phyloP scores from a whole-genome alignment of 2,113 vertebrate genomes.

The Barnardius zonarius region DNA sequence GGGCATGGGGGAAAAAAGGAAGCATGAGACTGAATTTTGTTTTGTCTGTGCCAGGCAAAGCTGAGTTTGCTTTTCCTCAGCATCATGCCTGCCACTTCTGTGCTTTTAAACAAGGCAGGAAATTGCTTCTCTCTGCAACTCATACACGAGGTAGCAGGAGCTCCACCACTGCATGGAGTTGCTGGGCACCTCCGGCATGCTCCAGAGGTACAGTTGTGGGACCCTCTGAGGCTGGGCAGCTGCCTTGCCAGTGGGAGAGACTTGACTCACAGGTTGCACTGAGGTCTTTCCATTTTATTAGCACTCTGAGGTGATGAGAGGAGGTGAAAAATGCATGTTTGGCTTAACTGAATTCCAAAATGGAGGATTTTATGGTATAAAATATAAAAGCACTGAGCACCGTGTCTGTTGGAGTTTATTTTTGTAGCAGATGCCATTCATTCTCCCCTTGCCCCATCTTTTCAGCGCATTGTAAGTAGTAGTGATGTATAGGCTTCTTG shows the following conservation, averaged over 20 bases:
- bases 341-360: background rate
- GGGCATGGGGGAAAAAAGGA: background rate
- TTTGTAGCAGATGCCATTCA: conserved; percentile 41
- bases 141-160: accelerated
- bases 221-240: accelerated
- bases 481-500: conserved; percentile 11
- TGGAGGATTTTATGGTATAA: background rate
- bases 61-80: background rate
- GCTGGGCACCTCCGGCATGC: accelerated
- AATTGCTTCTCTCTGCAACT: background rate
- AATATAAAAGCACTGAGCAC: background rate
- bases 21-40: background rate
- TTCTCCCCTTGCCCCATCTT: conserved; percentile 3
- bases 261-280: background rate
- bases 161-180: accelerated
- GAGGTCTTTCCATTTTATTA: background rate
- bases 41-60: background rate
- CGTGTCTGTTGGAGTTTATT: background rate
- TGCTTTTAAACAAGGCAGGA: background rate
- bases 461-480: background rate
- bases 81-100: accelerated
- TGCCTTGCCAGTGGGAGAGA: accelerated
- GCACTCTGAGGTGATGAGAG: background rate
- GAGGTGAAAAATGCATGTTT: background rate
- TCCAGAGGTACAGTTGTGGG: accelerated